phyloP scores from a whole-genome alignment of 2,113 vertebrate genomes.

The Nyctibius bracteatus region DNA sequence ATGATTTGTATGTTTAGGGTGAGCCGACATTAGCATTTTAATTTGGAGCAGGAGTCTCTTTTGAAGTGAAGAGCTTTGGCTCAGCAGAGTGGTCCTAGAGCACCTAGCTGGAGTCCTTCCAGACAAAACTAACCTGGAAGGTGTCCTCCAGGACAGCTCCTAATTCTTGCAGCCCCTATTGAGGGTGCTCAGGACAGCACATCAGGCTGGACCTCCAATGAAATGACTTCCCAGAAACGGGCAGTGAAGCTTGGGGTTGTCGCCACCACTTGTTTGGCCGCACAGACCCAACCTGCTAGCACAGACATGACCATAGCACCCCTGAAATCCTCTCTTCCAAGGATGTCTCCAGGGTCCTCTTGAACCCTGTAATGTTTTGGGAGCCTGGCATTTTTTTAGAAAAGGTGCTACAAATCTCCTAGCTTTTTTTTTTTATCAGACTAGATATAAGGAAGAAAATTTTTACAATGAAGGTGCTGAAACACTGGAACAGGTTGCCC shows the following conservation, averaged over 20 bases:
- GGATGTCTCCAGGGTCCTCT: neutral
- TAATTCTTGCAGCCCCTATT: neutral
- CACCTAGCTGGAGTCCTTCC: neutral
- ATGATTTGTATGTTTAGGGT: neutral
- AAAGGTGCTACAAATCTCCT: neutral
- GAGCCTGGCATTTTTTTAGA: neutral
- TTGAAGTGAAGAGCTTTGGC: neutral
- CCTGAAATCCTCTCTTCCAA: neutral
- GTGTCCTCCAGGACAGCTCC: neutral
- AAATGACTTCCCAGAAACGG: neutral
- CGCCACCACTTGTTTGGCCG: neutral
- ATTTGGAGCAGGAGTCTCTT: neutral
- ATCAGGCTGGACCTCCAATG: neutral
- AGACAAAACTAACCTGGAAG: neutral
- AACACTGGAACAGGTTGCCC: neutral
- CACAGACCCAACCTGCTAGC: neutral
- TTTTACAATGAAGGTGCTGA: neutral
- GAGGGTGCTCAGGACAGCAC: neutral
- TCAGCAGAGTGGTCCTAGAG: neutral
- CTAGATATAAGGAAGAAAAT: neutral
- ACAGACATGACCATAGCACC: neutral
- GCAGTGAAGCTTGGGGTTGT: accelerated
- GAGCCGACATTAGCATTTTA: neutral
- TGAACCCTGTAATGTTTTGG: neutral
- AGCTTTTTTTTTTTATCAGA: neutral